Evolutionary conservation across 2,113 vertebrate species (phyloP).

Genomic region (Oreochromis tanganicae): DNA sequence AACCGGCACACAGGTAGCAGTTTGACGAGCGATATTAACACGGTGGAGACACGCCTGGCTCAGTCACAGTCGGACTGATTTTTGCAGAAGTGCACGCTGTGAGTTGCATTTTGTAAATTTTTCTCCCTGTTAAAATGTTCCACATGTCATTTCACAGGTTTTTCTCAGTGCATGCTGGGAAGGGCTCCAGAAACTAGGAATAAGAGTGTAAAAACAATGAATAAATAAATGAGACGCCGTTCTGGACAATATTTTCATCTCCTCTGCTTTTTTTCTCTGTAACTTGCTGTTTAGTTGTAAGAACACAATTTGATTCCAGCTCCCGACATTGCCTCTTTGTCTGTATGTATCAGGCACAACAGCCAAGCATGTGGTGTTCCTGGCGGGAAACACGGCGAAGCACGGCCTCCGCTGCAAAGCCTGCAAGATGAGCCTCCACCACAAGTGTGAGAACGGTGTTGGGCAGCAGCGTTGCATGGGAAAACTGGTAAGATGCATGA

Average conservation of each 20-base stretch:
- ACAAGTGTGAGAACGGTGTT: constrained; percentile 88
- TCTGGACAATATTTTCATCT: neutral
- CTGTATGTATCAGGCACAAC: constrained; percentile 67
- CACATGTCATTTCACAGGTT: constrained; percentile 5
- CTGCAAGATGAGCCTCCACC: constrained; percentile 98
- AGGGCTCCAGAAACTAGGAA: constrained; percentile 1
- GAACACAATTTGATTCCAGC: neutral
- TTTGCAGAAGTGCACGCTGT: neutral
- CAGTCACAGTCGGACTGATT: neutral
- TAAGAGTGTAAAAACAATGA: neutral
- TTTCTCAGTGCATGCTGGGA: neutral
- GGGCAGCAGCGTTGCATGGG: constrained; percentile 93
- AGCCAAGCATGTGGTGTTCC: constrained; percentile 80
- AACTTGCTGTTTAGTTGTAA: neutral
- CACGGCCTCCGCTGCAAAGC: constrained; percentile 96
- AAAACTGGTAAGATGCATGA: constrained; percentile 84
- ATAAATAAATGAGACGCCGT: neutral
- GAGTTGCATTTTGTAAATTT: neutral
- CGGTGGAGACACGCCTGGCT: neutral
- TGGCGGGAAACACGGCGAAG: constrained; percentile 84
- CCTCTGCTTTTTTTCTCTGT: neutral
- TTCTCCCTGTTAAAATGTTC: constrained; percentile 7
- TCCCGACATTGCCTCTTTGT: neutral
- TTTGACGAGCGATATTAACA: neutral
- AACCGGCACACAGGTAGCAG: neutral